These are phyloP conservation scores for Tenthredo distinguenda DNA, from an alignment of 2,888 invertebrate species.

Conservation along the genomic window DNA sequence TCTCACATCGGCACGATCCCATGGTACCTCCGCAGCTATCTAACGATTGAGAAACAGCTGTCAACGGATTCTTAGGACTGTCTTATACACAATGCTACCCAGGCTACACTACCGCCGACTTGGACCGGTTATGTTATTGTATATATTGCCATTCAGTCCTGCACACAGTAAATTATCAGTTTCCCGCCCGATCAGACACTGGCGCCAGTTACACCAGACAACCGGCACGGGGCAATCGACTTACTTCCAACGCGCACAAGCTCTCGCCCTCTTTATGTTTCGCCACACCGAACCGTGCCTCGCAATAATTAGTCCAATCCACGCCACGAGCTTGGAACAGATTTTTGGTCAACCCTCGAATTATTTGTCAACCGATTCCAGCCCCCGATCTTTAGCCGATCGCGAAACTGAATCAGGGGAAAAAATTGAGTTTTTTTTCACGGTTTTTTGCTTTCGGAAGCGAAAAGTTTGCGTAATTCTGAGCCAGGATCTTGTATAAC, in stretches of 20 bases:
- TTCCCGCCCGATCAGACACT: slow-evolving; percentile 52
- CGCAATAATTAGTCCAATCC: slow-evolving; percentile 39
- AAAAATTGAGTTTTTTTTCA: too few species aligned
- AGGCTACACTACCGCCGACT: neutral
- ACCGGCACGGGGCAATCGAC: slow-evolving; percentile 42
- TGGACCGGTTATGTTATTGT: slow-evolving; percentile 47
- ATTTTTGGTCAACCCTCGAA: neutral
- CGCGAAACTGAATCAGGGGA: too few species aligned
- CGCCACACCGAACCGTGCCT: neutral
- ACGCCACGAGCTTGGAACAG: too few species aligned
- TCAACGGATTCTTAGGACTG: slow-evolving; percentile 51
- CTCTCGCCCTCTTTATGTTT: slow-evolving; percentile 33
- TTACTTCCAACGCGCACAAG: slow-evolving; percentile 6
- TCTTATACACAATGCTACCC: slow-evolving; percentile 40
- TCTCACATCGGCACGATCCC: neutral
- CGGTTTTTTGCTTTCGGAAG: too few species aligned
- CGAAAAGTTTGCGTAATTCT: neutral
- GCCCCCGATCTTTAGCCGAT: neutral
- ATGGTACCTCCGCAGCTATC: neutral
- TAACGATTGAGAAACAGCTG: slow-evolving; percentile 49
- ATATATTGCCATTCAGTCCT: slow-evolving; percentile 48
- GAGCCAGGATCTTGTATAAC: neutral
- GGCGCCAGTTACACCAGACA: slow-evolving; percentile 51
- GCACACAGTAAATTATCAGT: slow-evolving; percentile 54
- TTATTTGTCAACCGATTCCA: neutral